Conservation (phyloP, 2,888 invertebrate genomes). For the Aphrophora alni region DNA sequence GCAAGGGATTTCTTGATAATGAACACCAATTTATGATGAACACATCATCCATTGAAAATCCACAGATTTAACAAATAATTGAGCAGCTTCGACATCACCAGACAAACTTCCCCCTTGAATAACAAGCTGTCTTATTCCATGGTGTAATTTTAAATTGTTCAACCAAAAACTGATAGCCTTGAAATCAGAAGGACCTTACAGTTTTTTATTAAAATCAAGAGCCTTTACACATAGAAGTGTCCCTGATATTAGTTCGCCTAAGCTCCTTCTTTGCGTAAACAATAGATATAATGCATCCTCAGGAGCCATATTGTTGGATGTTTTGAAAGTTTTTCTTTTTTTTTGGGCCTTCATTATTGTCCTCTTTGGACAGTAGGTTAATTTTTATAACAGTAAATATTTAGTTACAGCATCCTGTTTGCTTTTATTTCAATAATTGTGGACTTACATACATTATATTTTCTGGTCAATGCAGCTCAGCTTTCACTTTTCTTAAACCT, state of each 20-base stretch:
- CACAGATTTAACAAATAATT: constrained; percentile 31
- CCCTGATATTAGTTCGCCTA: neutral
- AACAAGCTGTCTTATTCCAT: constrained; percentile 46
- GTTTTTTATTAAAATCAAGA: constrained; percentile 40
- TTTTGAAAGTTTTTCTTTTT: too few species aligned
- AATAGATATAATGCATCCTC: neutral
- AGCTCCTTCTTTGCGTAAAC: constrained; percentile 3
- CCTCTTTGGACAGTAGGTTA: too few species aligned
- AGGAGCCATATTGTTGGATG: too few species aligned
- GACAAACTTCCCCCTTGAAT: constrained; percentile 44
- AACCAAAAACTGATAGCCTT: constrained; percentile 47
- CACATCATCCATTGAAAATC: constrained; percentile 46
- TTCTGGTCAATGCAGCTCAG: too few species aligned
- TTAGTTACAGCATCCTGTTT: too few species aligned
- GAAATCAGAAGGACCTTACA: constrained; percentile 38
- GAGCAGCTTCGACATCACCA: constrained; percentile 38
- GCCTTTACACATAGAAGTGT: constrained; percentile 37
- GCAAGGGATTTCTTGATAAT: constrained; percentile 50
- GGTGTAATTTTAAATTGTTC: constrained; percentile 44
- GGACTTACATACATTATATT: too few species aligned
- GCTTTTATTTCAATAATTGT: too few species aligned
- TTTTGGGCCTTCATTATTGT: too few species aligned
- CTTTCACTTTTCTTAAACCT: too few species aligned
- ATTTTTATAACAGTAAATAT: too few species aligned
- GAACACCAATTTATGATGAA: constrained; percentile 52